phyloP scores from a whole-genome alignment of 1,140 invertebrate genomes.

The Nymphalis io region DNA sequence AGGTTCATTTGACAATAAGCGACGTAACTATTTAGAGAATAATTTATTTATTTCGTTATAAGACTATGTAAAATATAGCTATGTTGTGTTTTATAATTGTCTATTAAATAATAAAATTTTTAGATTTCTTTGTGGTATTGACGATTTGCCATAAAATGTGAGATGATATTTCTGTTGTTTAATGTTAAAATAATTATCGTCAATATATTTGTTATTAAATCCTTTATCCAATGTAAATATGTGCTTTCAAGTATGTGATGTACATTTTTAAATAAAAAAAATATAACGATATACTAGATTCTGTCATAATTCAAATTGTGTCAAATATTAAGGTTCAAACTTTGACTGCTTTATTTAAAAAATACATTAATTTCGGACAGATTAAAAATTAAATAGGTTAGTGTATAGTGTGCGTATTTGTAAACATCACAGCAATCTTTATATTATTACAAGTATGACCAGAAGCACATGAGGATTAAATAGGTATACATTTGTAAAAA shows the following conservation, averaged over 20 bases:
- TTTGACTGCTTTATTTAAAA: not conserved
- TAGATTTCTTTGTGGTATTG: constrained; percentile 60
- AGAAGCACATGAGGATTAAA: constrained; percentile 48
- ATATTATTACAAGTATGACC: constrained; percentile 42
- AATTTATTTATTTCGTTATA: constrained; percentile 80
- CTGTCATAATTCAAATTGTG: not conserved
- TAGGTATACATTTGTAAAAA: constrained; percentile 65
- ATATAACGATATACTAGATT: not conserved
- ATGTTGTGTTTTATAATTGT: constrained; percentile 77
- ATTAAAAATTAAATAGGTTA: constrained; percentile 35
- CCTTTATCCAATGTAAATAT: constrained; percentile 66
- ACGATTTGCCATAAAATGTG: constrained; percentile 74
- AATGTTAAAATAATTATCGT: constrained; percentile 57
- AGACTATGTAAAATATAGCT: constrained; percentile 77
- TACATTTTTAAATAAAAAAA: constrained; percentile 43
- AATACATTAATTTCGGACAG: not conserved
- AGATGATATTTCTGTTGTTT: constrained; percentile 72
- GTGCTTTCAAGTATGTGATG: constrained; percentile 59
- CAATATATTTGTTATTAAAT: constrained; percentile 54
- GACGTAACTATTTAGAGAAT: constrained; percentile 69
- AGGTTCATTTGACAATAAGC: constrained; percentile 78
- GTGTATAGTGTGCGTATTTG: constrained; percentile 50
- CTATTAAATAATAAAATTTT: constrained; percentile 67
- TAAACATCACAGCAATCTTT: constrained; percentile 58
- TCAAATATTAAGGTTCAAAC: not conserved